Base-by-base conservation (phyloP, 2,888 invertebrate genomes). In the Stenodera caucasica region DNA sequence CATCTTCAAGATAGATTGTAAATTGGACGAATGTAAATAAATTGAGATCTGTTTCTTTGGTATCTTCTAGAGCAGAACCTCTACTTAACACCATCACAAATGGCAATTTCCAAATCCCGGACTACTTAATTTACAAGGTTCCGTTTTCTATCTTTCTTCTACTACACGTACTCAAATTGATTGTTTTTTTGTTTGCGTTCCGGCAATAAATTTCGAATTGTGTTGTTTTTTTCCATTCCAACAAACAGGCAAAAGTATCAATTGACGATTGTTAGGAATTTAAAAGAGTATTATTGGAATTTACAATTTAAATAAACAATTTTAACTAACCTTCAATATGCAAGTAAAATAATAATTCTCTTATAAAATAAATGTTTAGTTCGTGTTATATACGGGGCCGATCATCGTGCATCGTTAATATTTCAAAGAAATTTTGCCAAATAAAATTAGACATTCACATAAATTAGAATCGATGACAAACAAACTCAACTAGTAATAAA, bases 81-180 rank as follows among this genome's bases (percentile, higher is more conserved):
- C n/a, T n/a, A n/a, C n/a, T n/a, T n/a, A n/a, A n/a, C n/a, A n/a
- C n/a, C n/a, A n/a, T n/a, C n/a, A n/a, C 60, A 57, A 60, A 63
- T 57, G 54, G 49, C 58, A 45, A 56, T 63, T 54, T 63, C 63
- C 57, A 56, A 63, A 53, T 58, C 60, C 54, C n/a, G 40, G 54
- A 58, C 60, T 58, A 58, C 61, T 64, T 57, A 59, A 59, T 61
- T 59, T 58, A 61, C 50, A 52, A 51, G 58, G 45, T 56, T 61
- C 61, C n/a, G 60, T 60, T 60, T 49, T 57, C 57, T 49, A 59
- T 53, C 51, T 33, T 12, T 23, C 30, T 21, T 57, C 37, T 49
- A 21, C 2, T 18, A 6, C 6, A 12, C 29, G 18, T 2, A 9
- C 29, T 12, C 4, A 18, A 45, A 61, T 61, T 58, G 54, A n/a